Evolutionary conservation across 2,113 vertebrate species (phyloP), one percentile per base, ranked within the genome.

Genomic region (Chrysochloris asiatica): DNA sequence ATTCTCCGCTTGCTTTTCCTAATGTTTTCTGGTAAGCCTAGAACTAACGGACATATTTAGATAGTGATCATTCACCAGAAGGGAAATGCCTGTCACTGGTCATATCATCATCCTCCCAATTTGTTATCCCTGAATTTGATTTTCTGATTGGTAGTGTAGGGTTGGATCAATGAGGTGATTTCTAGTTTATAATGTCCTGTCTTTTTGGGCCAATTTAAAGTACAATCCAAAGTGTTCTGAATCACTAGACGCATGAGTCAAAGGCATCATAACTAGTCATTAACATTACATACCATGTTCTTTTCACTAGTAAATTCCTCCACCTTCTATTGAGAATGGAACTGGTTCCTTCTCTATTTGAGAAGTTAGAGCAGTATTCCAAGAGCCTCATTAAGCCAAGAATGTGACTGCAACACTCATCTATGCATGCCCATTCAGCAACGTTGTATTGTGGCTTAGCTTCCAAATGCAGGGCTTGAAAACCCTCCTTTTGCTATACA

Each of bases 121-220:
- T 45, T 84, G 11, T 71, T 38, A 90, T 80, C 19, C n/a, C 45
- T 85, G 16, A 81, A 59, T 50, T 90, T 90, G n/a, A 30, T 80
- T 85, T 90, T 56, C 28, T 90, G 38, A 73, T 33, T 83, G 33
- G 33, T 63, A 71, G 16, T 61, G 83, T 30, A 3, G 24, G 28
- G n/a, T n/a, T n/a, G n/a, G 14, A 8, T 83, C 28, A 76, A 56
- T 17, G n/a, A 38, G 63, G 8, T 45, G 26, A 79, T 52, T n/a
- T 54, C 26, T 86, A 28, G 24, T 85, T 88, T n/a, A 28, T 33
- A 88, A 52, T 73, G 61, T 90, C 38, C 8, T 45, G 10, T 61
- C 21, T 2, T 2, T 91, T 45, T 19, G n/a, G 2, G 52, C 36
- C 10, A 36, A 52, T 48, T 83, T 79, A 71, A 92, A 73, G 7